A percentile compares a stretch with the other conserved stretches of the same genome.
Evolutionary conservation across 2,888 invertebrate species (phyloP).

Genomic region (Lepidonotus clava): DNA sequence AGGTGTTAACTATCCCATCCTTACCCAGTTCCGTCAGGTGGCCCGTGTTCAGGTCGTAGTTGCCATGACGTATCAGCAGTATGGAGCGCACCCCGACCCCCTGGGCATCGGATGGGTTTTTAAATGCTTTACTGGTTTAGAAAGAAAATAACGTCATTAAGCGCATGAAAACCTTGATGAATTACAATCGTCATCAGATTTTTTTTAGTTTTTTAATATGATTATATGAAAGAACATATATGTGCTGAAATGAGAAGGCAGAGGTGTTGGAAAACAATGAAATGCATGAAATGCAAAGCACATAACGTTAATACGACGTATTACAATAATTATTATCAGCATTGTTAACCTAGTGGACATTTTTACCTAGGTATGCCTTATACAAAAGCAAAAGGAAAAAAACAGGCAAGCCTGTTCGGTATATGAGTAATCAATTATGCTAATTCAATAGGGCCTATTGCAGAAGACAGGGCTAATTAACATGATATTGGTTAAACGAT

Average conservation of each 20-base stretch:
- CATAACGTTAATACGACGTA: too few relatives aligned
- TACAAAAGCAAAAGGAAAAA: too few relatives aligned
- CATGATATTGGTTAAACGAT: background rate
- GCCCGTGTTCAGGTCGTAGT: conserved; percentile 62
- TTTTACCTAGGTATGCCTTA: background rate
- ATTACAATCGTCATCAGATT: background rate
- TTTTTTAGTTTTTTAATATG: background rate
- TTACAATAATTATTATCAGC: background rate
- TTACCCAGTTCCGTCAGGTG: conserved; percentile 60
- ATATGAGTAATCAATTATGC: background rate
- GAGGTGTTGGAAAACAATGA: background rate
- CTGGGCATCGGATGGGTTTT: conserved; percentile 44
- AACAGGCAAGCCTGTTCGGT: too few relatives aligned
- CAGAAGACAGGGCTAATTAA: background rate
- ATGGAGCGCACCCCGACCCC: conserved; percentile 50
- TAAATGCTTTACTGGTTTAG: background rate
- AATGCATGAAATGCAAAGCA: too few relatives aligned
- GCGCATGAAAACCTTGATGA: background rate
- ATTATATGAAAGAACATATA: background rate
- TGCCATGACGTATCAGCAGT: conserved; percentile 63
- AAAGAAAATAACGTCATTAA: background rate
- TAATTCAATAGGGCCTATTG: background rate
- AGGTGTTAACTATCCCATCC: background rate
- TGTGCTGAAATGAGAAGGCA: background rate
- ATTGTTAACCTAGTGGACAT: background rate